Conservation (phyloP, 2,888 invertebrate genomes). For the Chrysotoxum bicinctum region DNA sequence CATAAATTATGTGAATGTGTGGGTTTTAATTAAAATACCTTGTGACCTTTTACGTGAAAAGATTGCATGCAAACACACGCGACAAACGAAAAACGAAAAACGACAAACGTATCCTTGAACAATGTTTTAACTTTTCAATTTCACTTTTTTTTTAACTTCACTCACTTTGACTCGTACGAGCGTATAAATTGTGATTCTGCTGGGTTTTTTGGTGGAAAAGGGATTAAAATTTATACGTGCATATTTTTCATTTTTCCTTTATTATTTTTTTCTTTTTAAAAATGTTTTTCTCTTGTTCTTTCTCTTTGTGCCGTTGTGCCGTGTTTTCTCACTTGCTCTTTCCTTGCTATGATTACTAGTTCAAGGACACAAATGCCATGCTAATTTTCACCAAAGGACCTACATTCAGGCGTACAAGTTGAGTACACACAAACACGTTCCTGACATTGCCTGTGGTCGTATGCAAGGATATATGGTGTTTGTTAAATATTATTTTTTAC, state of each 20-base stretch:
- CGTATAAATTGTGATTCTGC: conserved; percentile 29
- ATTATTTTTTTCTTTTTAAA: conserved; percentile 16
- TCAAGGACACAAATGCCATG: conserved; percentile 72
- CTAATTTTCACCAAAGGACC: conserved; percentile 71
- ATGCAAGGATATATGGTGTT: conserved; percentile 51
- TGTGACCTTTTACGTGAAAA: conserved; percentile 67
- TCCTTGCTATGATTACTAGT: conserved; percentile 69
- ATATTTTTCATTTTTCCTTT: conserved; percentile 38
- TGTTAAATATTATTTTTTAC: conserved; percentile 30
- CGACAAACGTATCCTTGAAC: conserved; percentile 66
- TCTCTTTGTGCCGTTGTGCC: conserved; percentile 13
- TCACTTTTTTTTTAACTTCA: conserved; percentile 16
- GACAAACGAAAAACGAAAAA: conserved; percentile 18
- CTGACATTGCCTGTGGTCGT: conserved; percentile 42
- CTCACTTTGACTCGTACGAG: conserved; percentile 41
- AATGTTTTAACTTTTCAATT: conserved; percentile 63
- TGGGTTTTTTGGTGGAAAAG: conserved; percentile 20
- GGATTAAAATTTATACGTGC: conserved; percentile 64
- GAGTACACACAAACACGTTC: conserved; percentile 40
- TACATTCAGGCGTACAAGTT: conserved; percentile 62
- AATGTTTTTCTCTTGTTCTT: conserved; percentile 15
- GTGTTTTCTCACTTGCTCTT: conserved; percentile 66
- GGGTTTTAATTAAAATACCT: conserved; percentile 71
- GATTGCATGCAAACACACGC: conserved; percentile 27
- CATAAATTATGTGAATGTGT: conserved; percentile 31